Evolutionary conservation across 2,113 vertebrate genomes (phyloP).

Genomic region (Hystrix cristata): DNA sequence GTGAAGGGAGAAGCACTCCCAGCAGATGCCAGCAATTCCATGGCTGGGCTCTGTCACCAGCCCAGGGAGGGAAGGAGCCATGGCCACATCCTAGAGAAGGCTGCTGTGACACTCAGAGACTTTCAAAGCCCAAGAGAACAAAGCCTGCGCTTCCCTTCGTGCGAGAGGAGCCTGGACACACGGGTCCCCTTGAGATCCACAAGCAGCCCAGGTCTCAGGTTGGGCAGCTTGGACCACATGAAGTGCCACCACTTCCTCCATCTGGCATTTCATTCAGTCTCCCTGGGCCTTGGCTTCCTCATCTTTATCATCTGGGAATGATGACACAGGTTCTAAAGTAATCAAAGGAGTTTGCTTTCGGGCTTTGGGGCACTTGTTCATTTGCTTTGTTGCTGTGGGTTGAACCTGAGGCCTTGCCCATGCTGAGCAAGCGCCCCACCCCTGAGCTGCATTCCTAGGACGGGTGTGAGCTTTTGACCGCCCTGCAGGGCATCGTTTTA

Average conservation of each 20-base stretch:
- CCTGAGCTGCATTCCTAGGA: neutral
- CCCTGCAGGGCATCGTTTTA: accelerated
- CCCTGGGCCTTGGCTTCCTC: neutral
- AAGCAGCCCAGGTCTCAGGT: accelerated
- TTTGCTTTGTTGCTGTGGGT: neutral
- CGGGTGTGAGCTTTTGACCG: accelerated
- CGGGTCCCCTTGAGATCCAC: accelerated
- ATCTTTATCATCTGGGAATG: neutral
- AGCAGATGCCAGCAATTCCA: accelerated
- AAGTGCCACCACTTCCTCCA: accelerated
- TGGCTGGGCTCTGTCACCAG: accelerated
- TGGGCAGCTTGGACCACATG: neutral
- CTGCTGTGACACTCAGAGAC: neutral
- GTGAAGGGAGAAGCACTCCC: accelerated
- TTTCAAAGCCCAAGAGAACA: neutral
- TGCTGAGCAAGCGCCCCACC: neutral
- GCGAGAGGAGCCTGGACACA: accelerated
- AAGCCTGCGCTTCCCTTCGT: accelerated
- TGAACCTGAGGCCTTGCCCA: neutral
- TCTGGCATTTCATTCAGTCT: neutral
- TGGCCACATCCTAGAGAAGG: accelerated
- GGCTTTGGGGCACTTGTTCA: neutral
- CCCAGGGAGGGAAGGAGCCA: accelerated
- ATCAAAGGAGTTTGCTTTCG: neutral
- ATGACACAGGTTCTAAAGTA: accelerated